Evolutionary conservation across 2,888 invertebrate genomes (phyloP), one percentile per base, ranked within the genome.

Genomic region (Podotricha telesiphe): DNA sequence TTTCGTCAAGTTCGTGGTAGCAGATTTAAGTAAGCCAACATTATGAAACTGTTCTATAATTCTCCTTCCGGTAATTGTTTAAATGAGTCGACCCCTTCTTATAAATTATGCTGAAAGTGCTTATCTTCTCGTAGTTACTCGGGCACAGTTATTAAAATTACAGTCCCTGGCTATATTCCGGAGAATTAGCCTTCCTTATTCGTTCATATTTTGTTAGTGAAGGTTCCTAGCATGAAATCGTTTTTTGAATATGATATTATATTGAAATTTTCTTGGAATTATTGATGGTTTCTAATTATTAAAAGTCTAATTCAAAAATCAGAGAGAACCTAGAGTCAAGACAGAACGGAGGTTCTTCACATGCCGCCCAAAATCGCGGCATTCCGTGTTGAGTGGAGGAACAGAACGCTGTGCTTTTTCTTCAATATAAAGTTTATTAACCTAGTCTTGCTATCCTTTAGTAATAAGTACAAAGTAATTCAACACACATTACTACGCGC

Each of bases 81-180:
- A 78, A 78, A 76, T 75, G 58, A 77, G 69, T 70, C 72, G 72
- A 42, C 45, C 76, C 72, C 74, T 75, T 74, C 77, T 79, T 79
- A 78, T 76, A 77, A 80, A 81, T 80, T 77, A 74, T 74, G 73
- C 74, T 76, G 67, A 67, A 75, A 75, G 70, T 76, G 82, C 81
- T 87, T 86, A 87, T 86, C 85, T 82, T 77, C 70, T 73, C 75
- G 73, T 78, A 78, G 78, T 77, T 79, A 74, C 75, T 67, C 10
- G 63, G 68, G 58, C 55, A 51, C 42, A 45, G 65, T 70, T 56
- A 71, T 70, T 69, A 65, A 65, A 62, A 50, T n/a, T 56, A 65
- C 63, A 66, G 65, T 62, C 65, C 28, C 62, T 53, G 61, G 42
- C 58, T 63, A 71, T 71, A 69, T 65, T 71, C 37, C 62, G 42